Percentiles rank a stretch among this genome's conserved stretches.
These are phyloP conservation scores for Drepana falcataria DNA, from an alignment of 2,888 invertebrate genomes.

Conservation along the genomic window DNA sequence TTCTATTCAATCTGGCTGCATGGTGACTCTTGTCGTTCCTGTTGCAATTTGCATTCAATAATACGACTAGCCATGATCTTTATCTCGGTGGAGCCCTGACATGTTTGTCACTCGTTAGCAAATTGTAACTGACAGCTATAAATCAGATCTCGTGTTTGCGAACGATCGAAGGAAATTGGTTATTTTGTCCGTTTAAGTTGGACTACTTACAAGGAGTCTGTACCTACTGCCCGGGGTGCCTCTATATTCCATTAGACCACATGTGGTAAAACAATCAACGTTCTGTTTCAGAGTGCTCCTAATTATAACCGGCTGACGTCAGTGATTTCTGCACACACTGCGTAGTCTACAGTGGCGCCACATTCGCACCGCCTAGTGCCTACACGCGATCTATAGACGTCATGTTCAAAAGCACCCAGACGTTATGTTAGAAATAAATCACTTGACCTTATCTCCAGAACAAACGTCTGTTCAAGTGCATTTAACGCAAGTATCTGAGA, in stretches of 20 bases:
- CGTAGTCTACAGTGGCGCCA: constrained; percentile 55
- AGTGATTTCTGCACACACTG: constrained; percentile 49
- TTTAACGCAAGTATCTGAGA: constrained; percentile 26
- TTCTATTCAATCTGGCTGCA: constrained; percentile 44
- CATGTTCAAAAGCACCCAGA: constrained; percentile 33
- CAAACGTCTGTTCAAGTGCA: constrained; percentile 43
- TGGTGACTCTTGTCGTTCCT: constrained; percentile 36
- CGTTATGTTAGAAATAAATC: constrained; percentile 53
- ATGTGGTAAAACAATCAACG: constrained; percentile 25
- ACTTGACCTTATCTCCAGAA: constrained; percentile 48
- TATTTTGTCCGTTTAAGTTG: constrained; percentile 18
- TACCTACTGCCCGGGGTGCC: constrained; percentile 12
- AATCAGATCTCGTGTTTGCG: constrained; percentile 44
- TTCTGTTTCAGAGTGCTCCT: constrained; percentile 25
- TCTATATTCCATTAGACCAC: constrained; percentile 6
- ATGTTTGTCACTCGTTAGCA: constrained; percentile 67
- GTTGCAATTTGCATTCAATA: constrained; percentile 67
- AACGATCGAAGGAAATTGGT: constrained; percentile 28
- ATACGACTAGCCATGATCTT: constrained; percentile 54
- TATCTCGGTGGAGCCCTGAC: constrained; percentile 54
- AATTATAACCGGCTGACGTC: constrained; percentile 48
- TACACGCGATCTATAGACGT: constrained; percentile 58
- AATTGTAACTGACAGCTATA: constrained; percentile 65
- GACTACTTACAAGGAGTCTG: background rate
- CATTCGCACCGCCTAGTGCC: constrained; percentile 45